Conservation (phyloP, 2,888 invertebrate genomes). For the Tiliacea aurago region DNA sequence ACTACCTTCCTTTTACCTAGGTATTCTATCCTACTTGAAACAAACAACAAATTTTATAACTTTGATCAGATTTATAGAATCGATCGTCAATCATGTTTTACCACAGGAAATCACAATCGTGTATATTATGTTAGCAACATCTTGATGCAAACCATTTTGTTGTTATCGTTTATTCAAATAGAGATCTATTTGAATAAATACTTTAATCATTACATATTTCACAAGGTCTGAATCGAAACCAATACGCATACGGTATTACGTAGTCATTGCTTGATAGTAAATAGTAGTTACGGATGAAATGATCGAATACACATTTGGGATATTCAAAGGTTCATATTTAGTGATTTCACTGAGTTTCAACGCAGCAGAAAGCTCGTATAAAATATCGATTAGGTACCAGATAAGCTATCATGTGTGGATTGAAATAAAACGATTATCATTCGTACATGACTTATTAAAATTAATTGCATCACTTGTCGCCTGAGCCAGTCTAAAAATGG, state of each 20-base stretch:
- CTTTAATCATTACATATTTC: slow-evolving; percentile 25
- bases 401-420: slow-evolving; percentile 33
- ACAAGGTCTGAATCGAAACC: slow-evolving; percentile 23
- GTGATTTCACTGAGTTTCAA: neutral
- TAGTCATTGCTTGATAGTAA: slow-evolving; percentile 10
- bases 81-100: slow-evolving; percentile 7
- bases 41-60: neutral
- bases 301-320: neutral
- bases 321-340: neutral
- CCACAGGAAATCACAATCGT: slow-evolving; percentile 31
- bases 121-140: slow-evolving; percentile 40
- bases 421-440: slow-evolving; percentile 44
- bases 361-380: slow-evolving; percentile 33
- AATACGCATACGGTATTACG: neutral
- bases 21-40: neutral
- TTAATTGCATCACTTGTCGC: slow-evolving; percentile 58
- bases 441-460: slow-evolving; percentile 56
- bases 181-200: slow-evolving; percentile 39
- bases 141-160: slow-evolving; percentile 40
- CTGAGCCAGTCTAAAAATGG: slow-evolving; percentile 58
- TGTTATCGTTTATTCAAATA: slow-evolving; percentile 34
- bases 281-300: neutral
- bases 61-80: slow-evolving; percentile 3
- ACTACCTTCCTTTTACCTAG: neutral
- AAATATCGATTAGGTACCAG: slow-evolving; percentile 40